Evolutionary conservation across 2,113 vertebrate species (phyloP), one percentile per base, ranked within the genome.

Genomic region (Pogona vitticeps): DNA sequence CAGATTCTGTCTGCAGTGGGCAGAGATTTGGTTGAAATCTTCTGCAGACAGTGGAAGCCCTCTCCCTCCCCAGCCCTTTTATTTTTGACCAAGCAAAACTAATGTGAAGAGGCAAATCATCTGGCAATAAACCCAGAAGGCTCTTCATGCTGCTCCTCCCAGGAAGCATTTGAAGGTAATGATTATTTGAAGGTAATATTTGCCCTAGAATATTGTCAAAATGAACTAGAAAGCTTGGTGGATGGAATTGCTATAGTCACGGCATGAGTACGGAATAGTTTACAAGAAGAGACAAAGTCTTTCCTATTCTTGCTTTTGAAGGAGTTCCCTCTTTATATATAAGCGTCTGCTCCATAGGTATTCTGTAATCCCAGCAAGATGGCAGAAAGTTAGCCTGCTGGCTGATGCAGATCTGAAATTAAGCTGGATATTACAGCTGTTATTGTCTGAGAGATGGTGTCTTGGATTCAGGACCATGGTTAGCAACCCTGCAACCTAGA

Each of bases 21-120:
- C 26, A 76, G 82, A 90, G 67, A 61, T 90, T 93, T 91, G 72
- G 38, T 88, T 90, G 0, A 3, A 56, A 90, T 21, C 42, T n/a
- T 52, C 42, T 40, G 72, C 17, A 38, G n/a, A 18, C 0, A 1
- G 63, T 2, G 76, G 61, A 17, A 1, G 1, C 17, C 78, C 86
- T 31, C 76, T 73, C 68, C 85, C 9, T 12, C 9, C 59, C 56
- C 33, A 42, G 0, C 10, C 13, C 70, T 70, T n/a, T 82, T n/a
- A 14, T 7, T 87, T 58, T 68, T 87, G 40, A 86, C 86, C 28
- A 40, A 1, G 1, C 73, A 85, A 90, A 88, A 83, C 59, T 1
- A 85, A 84, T 92, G 85, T 79, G 40, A 91, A 75, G 33, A 82
- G 86, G 56, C 4, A 75, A 86, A 68, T 80, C 73, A 72, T 85